These are phyloP conservation scores for Manacus vitellinus DNA, from an alignment of 2,113 vertebrate genomes.

Conservation along the genomic window DNA sequence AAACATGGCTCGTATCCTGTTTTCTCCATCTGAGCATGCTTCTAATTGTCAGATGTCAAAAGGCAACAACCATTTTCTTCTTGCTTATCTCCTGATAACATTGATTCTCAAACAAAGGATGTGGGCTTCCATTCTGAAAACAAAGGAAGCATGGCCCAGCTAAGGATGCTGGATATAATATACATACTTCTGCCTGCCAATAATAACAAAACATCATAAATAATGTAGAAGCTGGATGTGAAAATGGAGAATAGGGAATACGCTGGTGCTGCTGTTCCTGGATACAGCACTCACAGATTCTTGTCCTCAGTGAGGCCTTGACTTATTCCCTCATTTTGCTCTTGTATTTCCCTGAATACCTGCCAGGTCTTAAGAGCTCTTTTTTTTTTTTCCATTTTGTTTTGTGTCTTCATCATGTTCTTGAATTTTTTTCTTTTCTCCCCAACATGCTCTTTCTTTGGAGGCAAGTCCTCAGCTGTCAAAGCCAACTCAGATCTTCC, in stretches of 20 bases:
- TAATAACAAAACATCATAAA: conserved; percentile 61
- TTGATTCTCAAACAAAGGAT: conserved; percentile 77
- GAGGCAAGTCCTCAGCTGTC: neutral
- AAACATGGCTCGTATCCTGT: conserved; percentile 74
- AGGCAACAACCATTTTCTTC: conserved; percentile 73
- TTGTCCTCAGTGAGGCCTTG: neutral
- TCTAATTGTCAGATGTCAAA: conserved; percentile 75
- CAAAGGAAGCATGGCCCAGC: conserved; percentile 74
- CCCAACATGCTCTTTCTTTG: neutral
- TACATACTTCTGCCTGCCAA: conserved; percentile 50
- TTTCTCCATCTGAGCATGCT: conserved; percentile 67
- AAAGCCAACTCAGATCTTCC: neutral
- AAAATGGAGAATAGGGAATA: neutral
- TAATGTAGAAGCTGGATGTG: conserved; percentile 58
- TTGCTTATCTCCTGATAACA: conserved; percentile 78
- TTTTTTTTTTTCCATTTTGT: neutral
- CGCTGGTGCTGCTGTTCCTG: neutral
- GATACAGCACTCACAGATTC: neutral
- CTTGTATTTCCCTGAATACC: neutral
- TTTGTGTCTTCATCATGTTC: neutral
- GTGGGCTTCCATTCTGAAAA: conserved; percentile 69
- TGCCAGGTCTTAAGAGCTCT: neutral
- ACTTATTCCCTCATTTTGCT: neutral
- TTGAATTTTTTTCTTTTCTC: neutral
- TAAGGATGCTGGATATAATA: conserved; percentile 54